These are phyloP conservation scores for Anastrepha ludens DNA, from an alignment of 1,140 invertebrate genomes.

Conservation along the genomic window DNA sequence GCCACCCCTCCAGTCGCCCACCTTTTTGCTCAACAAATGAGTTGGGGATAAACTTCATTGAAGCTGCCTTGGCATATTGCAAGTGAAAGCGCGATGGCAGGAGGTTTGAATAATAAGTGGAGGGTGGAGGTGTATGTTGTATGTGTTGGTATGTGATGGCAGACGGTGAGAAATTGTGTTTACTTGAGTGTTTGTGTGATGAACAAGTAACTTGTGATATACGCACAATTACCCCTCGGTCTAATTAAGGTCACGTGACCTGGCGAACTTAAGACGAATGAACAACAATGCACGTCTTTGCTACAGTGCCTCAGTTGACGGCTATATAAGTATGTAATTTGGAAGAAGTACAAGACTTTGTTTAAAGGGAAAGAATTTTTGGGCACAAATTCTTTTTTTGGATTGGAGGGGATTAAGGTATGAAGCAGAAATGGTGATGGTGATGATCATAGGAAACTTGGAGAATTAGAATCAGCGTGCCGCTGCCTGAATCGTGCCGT, in stretches of 20 bases:
- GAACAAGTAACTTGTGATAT: constrained; percentile 38
- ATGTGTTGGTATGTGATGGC: constrained; percentile 9
- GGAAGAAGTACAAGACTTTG: no score
- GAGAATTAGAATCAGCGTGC: no score
- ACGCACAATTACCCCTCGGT: constrained; percentile 44
- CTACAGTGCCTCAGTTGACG: no score
- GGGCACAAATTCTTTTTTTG: background rate
- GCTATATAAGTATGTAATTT: no score
- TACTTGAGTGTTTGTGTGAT: constrained; percentile 18
- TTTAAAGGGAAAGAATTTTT: background rate
- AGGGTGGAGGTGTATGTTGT: no score
- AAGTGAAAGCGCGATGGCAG: background rate
- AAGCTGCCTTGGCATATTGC: background rate
- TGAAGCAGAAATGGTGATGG: no score
- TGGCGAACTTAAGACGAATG: background rate
- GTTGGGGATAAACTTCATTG: constrained; percentile 8
- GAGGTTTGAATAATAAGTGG: constrained; percentile 39
- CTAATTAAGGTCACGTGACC: constrained; percentile 49
- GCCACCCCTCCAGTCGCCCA: background rate
- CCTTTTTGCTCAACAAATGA: constrained; percentile 25
- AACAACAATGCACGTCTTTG: background rate
- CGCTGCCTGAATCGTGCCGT: no score
- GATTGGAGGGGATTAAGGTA: no score
- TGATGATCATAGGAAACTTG: no score
- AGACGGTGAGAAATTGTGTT: background rate